Conservation (phyloP, 1,140 invertebrate species). For the Platyscapa corneri region DNA sequence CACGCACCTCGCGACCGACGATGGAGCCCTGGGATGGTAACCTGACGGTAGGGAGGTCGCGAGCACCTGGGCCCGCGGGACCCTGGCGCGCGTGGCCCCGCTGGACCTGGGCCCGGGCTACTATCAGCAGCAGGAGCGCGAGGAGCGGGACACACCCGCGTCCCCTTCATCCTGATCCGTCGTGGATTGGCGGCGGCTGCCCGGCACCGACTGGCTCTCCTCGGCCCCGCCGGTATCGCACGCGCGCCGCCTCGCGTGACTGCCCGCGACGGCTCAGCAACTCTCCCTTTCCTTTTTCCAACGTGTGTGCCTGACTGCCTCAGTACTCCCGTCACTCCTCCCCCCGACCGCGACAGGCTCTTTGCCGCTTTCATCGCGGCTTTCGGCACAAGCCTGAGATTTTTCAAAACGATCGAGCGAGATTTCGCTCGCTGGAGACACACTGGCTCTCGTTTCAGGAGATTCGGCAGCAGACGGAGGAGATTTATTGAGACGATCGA, state of each 20-base stretch:
- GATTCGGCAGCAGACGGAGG: no score
- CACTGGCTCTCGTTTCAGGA: no score
- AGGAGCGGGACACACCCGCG: background rate
- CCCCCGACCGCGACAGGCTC: background rate
- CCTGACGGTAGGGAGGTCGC: conserved; percentile 60
- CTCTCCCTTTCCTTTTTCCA: background rate
- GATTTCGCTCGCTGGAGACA: no score
- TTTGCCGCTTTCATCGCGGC: no score
- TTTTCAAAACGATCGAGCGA: background rate
- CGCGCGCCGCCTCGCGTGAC: conserved; percentile 30
- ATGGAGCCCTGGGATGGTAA: conserved; percentile 67
- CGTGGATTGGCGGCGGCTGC: conserved; percentile 40
- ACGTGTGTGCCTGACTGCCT: no score
- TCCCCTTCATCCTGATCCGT: background rate
- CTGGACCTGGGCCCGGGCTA: conserved; percentile 51
- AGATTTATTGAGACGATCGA: no score
- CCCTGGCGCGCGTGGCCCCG: conserved; percentile 63
- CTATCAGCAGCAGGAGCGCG: background rate
- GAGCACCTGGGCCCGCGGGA: conserved; percentile 34
- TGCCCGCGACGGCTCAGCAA: conserved; percentile 3
- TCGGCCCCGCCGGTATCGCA: background rate
- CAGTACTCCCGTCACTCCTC: no score
- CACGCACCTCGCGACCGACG: conserved; percentile 68
- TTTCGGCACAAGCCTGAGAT: background rate
- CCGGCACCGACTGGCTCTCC: conserved; percentile 45